Percentiles rank a stretch among this genome's conserved stretches.
These are phyloP conservation scores for Leptatherina wallacei DNA, from an alignment of 2,797 vertebrate species.

Conservation along the genomic window DNA sequence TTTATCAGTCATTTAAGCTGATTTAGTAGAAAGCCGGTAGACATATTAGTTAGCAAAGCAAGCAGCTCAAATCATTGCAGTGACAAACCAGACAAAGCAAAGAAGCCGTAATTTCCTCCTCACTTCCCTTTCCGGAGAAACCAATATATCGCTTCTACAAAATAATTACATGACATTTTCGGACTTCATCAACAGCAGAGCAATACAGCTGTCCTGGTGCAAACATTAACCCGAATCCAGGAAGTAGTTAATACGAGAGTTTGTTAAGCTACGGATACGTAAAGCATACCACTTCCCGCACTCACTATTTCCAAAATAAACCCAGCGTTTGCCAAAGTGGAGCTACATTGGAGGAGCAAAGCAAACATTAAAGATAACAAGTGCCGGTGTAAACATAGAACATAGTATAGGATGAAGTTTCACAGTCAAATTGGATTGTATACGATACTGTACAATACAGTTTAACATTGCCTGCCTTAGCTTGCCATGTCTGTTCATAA, in stretches of 20 bases:
- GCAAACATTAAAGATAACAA: not conserved
- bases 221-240: not conserved
- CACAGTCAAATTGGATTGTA: not conserved
- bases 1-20: too few relatives aligned
- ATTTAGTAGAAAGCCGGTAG: not conserved
- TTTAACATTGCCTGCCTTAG: not conserved
- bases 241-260: not conserved
- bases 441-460: not conserved
- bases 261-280: not conserved
- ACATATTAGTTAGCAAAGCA: not conserved
- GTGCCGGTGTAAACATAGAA: not conserved
- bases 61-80: not conserved
- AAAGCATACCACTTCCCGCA: slow-evolving; percentile 19
- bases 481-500: not conserved
- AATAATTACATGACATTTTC: not conserved
- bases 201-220: not conserved
- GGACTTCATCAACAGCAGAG: not conserved
- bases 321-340: rapidly evolving
- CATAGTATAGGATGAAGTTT: not conserved
- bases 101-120: not conserved
- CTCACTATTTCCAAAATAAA: slow-evolving; percentile 30
- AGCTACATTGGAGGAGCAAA: not conserved
- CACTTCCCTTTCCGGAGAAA: not conserved
- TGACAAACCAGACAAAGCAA: not conserved
- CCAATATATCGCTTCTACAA: not conserved